Percentiles rank a stretch among this genome's conserved stretches.
phyloP scores from a whole-genome alignment of 2,113 vertebrate genomes.

The Bufo gargarizans region DNA sequence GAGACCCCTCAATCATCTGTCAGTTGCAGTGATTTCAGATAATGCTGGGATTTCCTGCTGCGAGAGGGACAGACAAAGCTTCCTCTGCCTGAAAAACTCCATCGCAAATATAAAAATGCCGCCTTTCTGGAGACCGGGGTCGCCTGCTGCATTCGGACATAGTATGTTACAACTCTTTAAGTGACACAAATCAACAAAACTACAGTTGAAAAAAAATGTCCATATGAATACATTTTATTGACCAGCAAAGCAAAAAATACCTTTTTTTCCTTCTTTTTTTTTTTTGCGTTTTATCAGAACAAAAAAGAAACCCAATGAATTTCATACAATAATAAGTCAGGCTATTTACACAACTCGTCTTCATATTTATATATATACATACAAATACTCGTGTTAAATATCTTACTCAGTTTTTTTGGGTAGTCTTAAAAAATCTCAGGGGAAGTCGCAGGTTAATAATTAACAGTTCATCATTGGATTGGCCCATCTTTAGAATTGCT shows the following conservation, averaged over 20 bases:
- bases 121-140: too few relatives aligned
- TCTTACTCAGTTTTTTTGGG: not conserved
- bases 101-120: too few relatives aligned
- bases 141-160: too few relatives aligned
- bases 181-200: not conserved
- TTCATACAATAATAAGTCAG: constrained; percentile 18
- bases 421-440: not conserved
- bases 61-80: too few relatives aligned
- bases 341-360: constrained; percentile 35
- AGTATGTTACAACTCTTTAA: not conserved
- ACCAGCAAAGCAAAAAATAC: constrained; percentile 53
- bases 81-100: too few relatives aligned
- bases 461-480: not conserved
- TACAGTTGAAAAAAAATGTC: not conserved
- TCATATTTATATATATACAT: constrained; percentile 22
- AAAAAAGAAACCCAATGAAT: constrained; percentile 16
- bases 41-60: too few relatives aligned
- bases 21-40: too few relatives aligned
- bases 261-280: constrained; percentile 27
- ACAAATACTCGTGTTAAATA: not conserved
- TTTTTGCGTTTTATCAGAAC: constrained; percentile 35
- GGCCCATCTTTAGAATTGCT: not conserved
- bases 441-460: not conserved
- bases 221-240: constrained; percentile 55
- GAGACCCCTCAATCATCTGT: too few relatives aligned